Conservation (phyloP, 2,113 vertebrate genomes). For the Dendrocopos noguchii region DNA sequence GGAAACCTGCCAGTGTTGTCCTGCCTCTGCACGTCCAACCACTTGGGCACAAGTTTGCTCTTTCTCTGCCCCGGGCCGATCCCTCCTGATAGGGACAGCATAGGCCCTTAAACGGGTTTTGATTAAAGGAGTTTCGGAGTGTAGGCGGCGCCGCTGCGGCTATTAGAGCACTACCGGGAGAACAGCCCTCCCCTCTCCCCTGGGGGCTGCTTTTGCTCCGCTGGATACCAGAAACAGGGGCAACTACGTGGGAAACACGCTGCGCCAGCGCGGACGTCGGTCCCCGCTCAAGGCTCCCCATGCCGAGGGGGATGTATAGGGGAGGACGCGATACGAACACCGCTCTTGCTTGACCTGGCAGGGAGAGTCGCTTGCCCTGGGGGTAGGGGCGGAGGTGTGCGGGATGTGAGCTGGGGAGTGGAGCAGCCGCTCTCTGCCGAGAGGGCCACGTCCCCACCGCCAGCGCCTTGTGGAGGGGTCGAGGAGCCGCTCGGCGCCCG, state of each 20-base stretch:
- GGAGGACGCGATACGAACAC: background rate
- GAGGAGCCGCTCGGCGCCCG: background rate
- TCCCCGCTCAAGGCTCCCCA: background rate
- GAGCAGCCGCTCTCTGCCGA: background rate
- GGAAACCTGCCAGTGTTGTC: constrained; percentile 14
- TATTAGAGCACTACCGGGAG: background rate
- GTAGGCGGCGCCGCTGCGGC: background rate
- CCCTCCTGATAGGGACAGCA: background rate
- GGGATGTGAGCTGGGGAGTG: too few relatives aligned
- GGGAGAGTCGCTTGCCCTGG: too few relatives aligned
- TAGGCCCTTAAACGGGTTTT: background rate
- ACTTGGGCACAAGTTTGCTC: background rate
- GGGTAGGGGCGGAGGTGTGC: too few relatives aligned
- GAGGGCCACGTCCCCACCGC: background rate
- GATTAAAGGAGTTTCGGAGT: background rate
- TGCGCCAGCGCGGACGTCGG: background rate
- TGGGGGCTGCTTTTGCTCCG: background rate
- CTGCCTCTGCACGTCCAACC: constrained; percentile 50
- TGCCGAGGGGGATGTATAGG: fast-evolving
- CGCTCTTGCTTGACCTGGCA: too few relatives aligned
- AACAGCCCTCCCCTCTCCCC: background rate
- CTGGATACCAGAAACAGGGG: background rate
- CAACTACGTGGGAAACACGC: background rate
- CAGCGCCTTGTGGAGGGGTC: too few relatives aligned
- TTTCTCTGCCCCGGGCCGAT: background rate